Evolutionary conservation across 1,140 invertebrate species (phyloP).

Genomic region (Paralvinella palmiformis): DNA sequence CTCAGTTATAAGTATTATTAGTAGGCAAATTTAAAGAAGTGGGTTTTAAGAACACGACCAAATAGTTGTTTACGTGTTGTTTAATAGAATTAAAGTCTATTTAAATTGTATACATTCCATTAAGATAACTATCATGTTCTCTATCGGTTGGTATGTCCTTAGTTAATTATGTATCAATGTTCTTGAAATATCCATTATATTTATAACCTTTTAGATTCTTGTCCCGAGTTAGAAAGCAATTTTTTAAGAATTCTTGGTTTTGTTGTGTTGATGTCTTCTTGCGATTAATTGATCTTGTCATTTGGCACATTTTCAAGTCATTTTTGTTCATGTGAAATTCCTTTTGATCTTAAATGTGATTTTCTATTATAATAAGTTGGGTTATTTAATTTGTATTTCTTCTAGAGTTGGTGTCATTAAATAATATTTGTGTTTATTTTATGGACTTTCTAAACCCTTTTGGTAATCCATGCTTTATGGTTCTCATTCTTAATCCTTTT

Average conservation of each 20-base stretch:
- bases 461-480: neutral
- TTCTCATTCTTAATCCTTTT: neutral
- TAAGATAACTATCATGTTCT: conserved; percentile 3
- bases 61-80: neutral
- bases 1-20: too few species aligned
- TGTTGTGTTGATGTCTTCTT: neutral
- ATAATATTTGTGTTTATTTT: neutral
- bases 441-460: conserved; percentile 3
- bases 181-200: neutral
- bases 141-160: neutral
- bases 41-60: neutral
- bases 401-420: conserved; percentile 2
- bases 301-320: neutral
- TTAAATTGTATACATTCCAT: conserved; percentile 1
- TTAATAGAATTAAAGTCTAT: neutral
- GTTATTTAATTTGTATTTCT: neutral
- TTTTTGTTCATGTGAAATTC: neutral
- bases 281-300: neutral
- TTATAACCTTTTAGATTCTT: neutral
- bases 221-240: neutral
- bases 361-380: neutral
- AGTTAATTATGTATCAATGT: neutral
- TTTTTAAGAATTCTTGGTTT: neutral
- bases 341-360: neutral
- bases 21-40: neutral